phyloP scores from a whole-genome alignment of 2,113 vertebrate species.

The Meleagris gallopavo region DNA sequence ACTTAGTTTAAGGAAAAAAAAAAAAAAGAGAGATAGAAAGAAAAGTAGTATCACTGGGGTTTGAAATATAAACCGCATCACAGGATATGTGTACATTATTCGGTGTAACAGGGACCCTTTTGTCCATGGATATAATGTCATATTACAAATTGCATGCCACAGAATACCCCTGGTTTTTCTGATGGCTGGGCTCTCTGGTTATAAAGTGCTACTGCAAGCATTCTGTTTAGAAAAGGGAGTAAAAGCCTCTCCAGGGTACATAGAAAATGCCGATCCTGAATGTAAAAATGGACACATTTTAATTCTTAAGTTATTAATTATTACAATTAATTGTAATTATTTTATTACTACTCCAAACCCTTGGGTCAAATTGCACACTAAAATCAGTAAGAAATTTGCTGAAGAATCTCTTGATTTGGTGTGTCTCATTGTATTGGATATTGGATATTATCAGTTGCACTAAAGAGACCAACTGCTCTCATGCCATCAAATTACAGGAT shows the following conservation, averaged over 20 bases:
- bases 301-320: slow-evolving; percentile 65
- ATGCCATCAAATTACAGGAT: slow-evolving; percentile 63
- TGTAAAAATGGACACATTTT: slow-evolving; percentile 41
- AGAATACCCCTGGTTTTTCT: background rate
- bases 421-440: slow-evolving; percentile 33
- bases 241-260: slow-evolving; percentile 39
- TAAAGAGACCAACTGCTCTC: slow-evolving; percentile 49
- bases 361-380: slow-evolving; percentile 42
- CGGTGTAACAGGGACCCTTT: background rate
- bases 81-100: background rate
- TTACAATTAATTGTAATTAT: slow-evolving; percentile 67
- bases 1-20: slow-evolving; percentile 53
- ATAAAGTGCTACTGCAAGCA: slow-evolving; percentile 30
- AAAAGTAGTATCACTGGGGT: slow-evolving; percentile 46
- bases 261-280: slow-evolving; percentile 55
- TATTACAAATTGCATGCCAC: background rate
- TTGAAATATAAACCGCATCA: slow-evolving; percentile 59
- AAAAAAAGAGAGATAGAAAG: slow-evolving; percentile 9
- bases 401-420: slow-evolving; percentile 43
- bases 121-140: background rate
- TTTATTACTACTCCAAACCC: slow-evolving; percentile 54
- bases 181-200: background rate
- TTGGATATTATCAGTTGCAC: slow-evolving; percentile 46
- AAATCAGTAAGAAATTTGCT: slow-evolving; percentile 10
- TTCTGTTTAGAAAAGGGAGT: slow-evolving; percentile 53